Base-by-base conservation (phyloP, 2,888 invertebrate genomes). In the Muschampia plurimacula region DNA sequence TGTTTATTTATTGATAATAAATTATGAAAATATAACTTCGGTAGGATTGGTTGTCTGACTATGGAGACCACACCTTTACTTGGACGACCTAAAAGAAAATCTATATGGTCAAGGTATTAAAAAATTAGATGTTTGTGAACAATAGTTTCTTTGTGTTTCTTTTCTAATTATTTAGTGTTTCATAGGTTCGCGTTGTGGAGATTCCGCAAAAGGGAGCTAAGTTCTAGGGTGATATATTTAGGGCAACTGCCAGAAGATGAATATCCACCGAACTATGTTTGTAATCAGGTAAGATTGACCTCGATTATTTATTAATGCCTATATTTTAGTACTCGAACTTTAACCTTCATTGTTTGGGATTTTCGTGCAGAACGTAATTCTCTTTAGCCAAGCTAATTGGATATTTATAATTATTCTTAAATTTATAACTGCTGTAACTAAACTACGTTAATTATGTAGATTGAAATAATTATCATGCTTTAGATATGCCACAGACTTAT, bases 261-360 rank as follows among this genome's bases (percentile, higher is more conserved):
- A 83, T 99, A 97, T 93, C 98, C 99, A 73, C 96, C 98, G 74
- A 99, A 99, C 94, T 97, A 98, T 83, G 99, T 99, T 78, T 96
- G 99, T 83, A 99, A 99, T 95, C 98, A 98, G 94, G 95, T 95
- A 79, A 89, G 89, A 84, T 75, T 63, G 67, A 68, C 36, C 46
- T 46, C 36, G n/a, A 49, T 71, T 63, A 60, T 71, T 68, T 13
- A 65, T 64, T 57, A 10, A 22, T 62, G 55, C 10, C 41, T 60
- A 60, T 36, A 60, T 22, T 22, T 10, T 60, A 32, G 7, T 60
- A 36, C 12, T n/a, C 36, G 60, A 36, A 57, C 55, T 67, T 57
- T 59, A 67, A 67, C 67, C 74, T 72, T 28, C 67, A 62, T 59
- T 72, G 13, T 72, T n/a, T 32, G 60, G 8, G 36, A 32, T 60